Conservation (phyloP, 1,140 invertebrate genomes). For the Temnothorax curvispinosus region DNA sequence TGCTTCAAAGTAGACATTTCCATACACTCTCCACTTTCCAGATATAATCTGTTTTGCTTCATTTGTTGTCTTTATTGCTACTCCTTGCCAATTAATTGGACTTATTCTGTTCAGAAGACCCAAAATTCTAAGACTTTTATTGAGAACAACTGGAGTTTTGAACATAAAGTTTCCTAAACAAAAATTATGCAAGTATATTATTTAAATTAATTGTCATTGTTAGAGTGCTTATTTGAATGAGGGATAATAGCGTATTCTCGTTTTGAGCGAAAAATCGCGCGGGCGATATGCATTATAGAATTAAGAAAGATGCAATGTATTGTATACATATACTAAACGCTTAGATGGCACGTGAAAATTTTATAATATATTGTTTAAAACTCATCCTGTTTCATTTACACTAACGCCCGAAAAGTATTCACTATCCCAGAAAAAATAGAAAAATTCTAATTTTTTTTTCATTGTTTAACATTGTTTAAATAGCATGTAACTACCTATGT, state of each 20-base stretch:
- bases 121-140: constrained; percentile 70
- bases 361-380: background rate
- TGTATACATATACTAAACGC: background rate
- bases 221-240: background rate
- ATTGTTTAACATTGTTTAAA: too few relatives aligned
- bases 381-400: background rate
- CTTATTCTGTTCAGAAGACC: constrained; percentile 77
- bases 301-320: too few relatives aligned
- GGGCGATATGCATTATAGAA: too few relatives aligned
- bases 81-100: constrained; percentile 76
- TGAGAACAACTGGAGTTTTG: constrained; percentile 74
- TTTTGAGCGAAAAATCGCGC: background rate
- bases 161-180: constrained; percentile 79
- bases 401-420: too few relatives aligned
- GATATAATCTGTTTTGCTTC: constrained; percentile 73
- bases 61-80: constrained; percentile 68
- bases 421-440: too few relatives aligned
- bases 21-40: constrained; percentile 78
- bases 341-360: background rate
- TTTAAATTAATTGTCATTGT: constrained; percentile 20
- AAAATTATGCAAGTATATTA: constrained; percentile 11
- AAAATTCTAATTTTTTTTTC: too few relatives aligned
- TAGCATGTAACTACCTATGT: too few relatives aligned
- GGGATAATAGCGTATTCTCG: background rate
- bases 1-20: constrained; percentile 78